Evolutionary conservation across 1,140 invertebrate genomes (phyloP).

Genomic region (Marisa cornuarietis): DNA sequence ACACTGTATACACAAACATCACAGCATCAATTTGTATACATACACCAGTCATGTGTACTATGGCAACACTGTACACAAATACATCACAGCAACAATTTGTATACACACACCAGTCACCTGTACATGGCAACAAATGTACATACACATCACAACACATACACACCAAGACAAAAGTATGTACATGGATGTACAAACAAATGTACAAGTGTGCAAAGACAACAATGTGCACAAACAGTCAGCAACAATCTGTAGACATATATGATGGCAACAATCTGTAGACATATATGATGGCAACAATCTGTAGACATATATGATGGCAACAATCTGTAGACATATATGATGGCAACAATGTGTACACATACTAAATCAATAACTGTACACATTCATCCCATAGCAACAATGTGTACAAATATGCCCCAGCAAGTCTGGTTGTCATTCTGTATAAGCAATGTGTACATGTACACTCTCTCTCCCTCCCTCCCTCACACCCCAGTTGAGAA

Average conservation of each 20-base stretch:
- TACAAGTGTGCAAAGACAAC: not conserved
- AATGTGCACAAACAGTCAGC: not conserved
- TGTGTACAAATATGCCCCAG: not conserved
- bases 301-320: too few species aligned
- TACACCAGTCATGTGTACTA: too few species aligned
- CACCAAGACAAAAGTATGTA: too few species aligned
- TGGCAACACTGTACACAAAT: too few species aligned
- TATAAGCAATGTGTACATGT: not conserved
- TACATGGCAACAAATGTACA: too few species aligned
- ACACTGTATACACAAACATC: too few species aligned
- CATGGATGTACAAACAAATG: too few species aligned
- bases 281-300: not conserved
- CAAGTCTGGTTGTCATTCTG: not conserved
- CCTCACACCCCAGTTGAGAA: not conserved
- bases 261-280: not conserved
- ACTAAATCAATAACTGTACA: not conserved
- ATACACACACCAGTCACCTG: too few species aligned
- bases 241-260: too few species aligned
- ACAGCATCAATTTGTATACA: too few species aligned
- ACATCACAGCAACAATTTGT: too few species aligned
- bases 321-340: not conserved
- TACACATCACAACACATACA: too few species aligned
- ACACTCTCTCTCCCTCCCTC: not conserved
- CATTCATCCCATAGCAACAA: not conserved
- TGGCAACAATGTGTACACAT: not conserved